phyloP scores from a whole-genome alignment of 2,888 invertebrate species.

The Thumatha senex region DNA sequence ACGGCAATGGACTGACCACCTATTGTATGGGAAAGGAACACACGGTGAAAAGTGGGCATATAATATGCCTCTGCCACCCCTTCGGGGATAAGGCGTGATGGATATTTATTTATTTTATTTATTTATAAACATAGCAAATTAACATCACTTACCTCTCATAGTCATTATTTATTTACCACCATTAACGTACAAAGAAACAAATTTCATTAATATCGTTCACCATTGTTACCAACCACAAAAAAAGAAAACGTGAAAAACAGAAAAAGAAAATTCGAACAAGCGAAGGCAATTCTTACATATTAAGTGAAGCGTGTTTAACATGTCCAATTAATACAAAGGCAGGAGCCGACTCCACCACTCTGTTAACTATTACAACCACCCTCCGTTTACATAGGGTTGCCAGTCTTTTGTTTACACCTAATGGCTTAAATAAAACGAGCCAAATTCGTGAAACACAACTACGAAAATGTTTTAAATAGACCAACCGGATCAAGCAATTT shows the following conservation, averaged over 20 bases:
- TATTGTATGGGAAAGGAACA: no score
- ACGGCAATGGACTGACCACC: no score
- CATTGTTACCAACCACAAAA: conserved; percentile 35
- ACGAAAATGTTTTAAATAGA: conserved; percentile 67
- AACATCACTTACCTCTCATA: conserved; percentile 11
- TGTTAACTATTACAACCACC: conserved; percentile 75
- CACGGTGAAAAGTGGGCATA: no score
- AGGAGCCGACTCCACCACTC: conserved; percentile 60
- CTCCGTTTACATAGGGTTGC: conserved; percentile 68
- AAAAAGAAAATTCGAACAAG: conserved; percentile 49
- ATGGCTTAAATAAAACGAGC: conserved; percentile 81
- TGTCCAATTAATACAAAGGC: conserved; percentile 76
- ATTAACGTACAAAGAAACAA: conserved; percentile 28
- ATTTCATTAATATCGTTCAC: conserved; percentile 30
- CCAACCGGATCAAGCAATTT: conserved; percentile 48
- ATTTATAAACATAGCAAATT: background rate
- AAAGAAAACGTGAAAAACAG: conserved; percentile 45
- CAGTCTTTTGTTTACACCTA: conserved; percentile 80
- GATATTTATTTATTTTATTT: no score
- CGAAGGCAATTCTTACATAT: conserved; percentile 66
- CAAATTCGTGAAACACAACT: conserved; percentile 73
- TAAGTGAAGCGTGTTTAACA: conserved; percentile 76
- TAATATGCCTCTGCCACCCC: no score
- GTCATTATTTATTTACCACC: conserved; percentile 27
- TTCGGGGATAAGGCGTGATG: no score